A percentile compares a stretch with the other conserved stretches of the same genome.
These are phyloP conservation scores for Erynnis tages DNA, from an alignment of 2,888 invertebrate species.

Conservation along the genomic window DNA sequence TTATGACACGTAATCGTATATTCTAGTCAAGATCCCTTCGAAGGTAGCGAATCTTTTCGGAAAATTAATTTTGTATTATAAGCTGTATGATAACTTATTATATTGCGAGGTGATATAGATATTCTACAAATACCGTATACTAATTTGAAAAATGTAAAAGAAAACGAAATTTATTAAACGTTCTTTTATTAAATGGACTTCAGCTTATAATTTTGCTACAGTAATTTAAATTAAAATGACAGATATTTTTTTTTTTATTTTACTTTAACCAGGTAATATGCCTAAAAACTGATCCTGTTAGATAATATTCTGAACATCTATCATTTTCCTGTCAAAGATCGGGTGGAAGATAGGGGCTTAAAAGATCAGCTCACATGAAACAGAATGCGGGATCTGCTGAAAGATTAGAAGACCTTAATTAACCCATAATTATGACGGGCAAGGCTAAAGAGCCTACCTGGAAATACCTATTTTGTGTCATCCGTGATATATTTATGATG, in stretches of 20 bases:
- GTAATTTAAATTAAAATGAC: too few species aligned
- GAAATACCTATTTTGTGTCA: not conserved
- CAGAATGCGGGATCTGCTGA: not conserved
- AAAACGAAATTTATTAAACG: not conserved
- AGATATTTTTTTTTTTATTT: too few species aligned
- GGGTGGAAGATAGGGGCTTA: too few species aligned
- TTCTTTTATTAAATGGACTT: too few species aligned
- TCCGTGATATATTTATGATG: constrained; percentile 15
- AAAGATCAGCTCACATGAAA: not conserved
- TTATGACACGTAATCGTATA: constrained; percentile 81
- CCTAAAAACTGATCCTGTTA: too few species aligned
- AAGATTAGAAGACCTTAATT: not conserved
- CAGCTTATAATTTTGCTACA: too few species aligned
- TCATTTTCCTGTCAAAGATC: too few species aligned
- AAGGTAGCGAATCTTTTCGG: constrained; percentile 47
- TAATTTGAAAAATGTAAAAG: not conserved
- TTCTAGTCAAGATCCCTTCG: constrained; percentile 61
- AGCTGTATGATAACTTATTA: constrained; percentile 2
- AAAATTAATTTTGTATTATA: constrained; percentile 51
- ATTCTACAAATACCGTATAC: constrained; percentile 1
- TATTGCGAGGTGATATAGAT: not conserved
- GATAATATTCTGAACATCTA: too few species aligned
- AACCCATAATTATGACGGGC: not conserved
- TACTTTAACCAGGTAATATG: too few species aligned
- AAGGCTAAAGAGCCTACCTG: not conserved